Evolutionary conservation across 2,888 invertebrate genomes (phyloP).

Genomic region (Orthosia incerta): DNA sequence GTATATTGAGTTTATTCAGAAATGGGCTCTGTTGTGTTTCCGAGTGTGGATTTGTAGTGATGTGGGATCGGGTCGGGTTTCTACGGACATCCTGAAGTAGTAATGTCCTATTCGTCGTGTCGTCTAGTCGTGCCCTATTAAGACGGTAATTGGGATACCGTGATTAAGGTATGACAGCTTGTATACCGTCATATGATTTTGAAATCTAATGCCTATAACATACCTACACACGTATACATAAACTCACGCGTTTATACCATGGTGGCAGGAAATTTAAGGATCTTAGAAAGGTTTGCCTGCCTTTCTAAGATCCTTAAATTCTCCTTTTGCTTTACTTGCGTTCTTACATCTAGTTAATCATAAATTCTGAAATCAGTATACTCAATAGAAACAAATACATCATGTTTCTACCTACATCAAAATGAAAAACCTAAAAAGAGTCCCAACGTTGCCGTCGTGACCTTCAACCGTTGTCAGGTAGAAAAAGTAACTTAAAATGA

Average conservation of each 20-base stretch:
- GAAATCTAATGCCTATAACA: neutral
- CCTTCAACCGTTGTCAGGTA: neutral
- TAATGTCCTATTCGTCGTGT: too few species aligned
- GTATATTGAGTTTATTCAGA: too few species aligned
- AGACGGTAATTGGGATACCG: conserved; percentile 9
- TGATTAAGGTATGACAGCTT: conserved; percentile 27
- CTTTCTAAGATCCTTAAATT: neutral
- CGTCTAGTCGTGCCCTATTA: neutral
- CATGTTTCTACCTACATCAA: neutral
- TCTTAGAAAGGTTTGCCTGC: too few species aligned
- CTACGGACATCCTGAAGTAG: too few species aligned
- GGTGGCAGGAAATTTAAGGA: too few species aligned
- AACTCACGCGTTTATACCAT: neutral
- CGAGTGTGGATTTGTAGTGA: too few species aligned
- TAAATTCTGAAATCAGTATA: neutral
- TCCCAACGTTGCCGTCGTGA: neutral
- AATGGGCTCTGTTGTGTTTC: too few species aligned
- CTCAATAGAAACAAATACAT: neutral
- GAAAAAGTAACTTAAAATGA: conserved; percentile 18
- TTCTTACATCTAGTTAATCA: too few species aligned
- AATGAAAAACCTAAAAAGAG: neutral
- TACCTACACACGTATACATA: neutral
- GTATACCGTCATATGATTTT: neutral
- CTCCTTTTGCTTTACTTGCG: too few species aligned
- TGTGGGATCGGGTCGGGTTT: too few species aligned